Evolutionary conservation across 2,113 vertebrate genomes (phyloP).

Genomic region (Hemibates koningsi): DNA sequence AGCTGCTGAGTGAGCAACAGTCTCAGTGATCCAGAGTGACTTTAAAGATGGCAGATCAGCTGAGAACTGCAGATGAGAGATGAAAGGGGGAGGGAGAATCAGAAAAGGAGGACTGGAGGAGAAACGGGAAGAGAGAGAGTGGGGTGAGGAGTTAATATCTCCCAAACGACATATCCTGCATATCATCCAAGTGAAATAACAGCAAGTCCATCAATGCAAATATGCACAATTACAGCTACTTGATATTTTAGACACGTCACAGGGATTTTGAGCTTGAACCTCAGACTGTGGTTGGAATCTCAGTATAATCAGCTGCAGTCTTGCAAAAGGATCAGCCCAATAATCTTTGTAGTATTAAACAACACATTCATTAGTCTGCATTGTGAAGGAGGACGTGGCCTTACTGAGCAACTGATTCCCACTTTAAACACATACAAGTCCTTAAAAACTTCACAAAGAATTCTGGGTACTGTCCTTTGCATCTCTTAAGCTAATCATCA

Average conservation of each 20-base stretch:
- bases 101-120: neutral
- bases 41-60: slow-evolving; percentile 52
- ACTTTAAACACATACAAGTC: neutral
- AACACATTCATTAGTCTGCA: neutral
- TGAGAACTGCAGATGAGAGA: slow-evolving; percentile 26
- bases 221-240: slow-evolving; percentile 27
- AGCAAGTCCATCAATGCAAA: slow-evolving; percentile 13
- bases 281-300: neutral
- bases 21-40: slow-evolving; percentile 19
- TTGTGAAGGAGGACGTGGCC: neutral
- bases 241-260: slow-evolving; percentile 32
- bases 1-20: slow-evolving; percentile 26
- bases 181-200: slow-evolving; percentile 16
- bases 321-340: slow-evolving; percentile 12
- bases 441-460: neutral
- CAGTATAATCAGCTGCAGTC: neutral
- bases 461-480: neutral
- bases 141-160: slow-evolving; percentile 26
- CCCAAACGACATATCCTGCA: neutral
- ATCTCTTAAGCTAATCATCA: neutral
- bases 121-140: neutral
- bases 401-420: neutral
- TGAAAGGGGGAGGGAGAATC: slow-evolving; percentile 4
- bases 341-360: slow-evolving; percentile 21
- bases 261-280: slow-evolving; percentile 22